phyloP scores from a whole-genome alignment of 2,797 vertebrate species.

The Cuculus canorus region DNA sequence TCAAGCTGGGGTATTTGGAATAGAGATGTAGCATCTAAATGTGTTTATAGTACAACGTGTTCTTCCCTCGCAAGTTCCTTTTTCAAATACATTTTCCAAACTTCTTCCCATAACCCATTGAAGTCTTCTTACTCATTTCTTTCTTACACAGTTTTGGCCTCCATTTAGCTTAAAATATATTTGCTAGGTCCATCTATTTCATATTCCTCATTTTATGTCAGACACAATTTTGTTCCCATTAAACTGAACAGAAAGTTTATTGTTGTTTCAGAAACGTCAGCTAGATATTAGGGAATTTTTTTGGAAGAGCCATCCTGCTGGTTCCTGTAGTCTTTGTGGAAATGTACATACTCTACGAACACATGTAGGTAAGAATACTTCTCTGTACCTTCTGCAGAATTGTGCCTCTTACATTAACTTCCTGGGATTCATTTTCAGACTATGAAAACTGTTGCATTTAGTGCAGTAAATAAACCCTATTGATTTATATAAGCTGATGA shows the following conservation, averaged over 20 bases:
- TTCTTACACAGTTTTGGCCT: background rate
- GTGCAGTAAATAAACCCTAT: background rate
- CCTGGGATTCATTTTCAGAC: background rate
- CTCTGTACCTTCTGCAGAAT: background rate
- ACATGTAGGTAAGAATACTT: background rate
- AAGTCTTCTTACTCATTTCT: background rate
- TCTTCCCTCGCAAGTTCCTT: background rate
- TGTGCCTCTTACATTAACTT: background rate
- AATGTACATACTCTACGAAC: background rate
- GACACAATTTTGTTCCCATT: background rate
- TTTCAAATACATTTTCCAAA: background rate
- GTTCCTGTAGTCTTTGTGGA: background rate
- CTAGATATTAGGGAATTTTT: background rate
- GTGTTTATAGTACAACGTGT: background rate
- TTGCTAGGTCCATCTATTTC: background rate
- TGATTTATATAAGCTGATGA: background rate
- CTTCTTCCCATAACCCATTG: background rate
- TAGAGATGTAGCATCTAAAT: background rate
- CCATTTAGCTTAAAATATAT: background rate
- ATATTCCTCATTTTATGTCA: background rate
- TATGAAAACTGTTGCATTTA: background rate
- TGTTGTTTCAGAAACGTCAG: background rate
- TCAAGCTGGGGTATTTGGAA: background rate
- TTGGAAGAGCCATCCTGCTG: background rate
- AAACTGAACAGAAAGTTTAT: background rate